A percentile compares a stretch with the other conserved stretches of the same genome.
Conservation (phyloP, 2,113 vertebrate genomes). For the Hemicordylus capensis region DNA sequence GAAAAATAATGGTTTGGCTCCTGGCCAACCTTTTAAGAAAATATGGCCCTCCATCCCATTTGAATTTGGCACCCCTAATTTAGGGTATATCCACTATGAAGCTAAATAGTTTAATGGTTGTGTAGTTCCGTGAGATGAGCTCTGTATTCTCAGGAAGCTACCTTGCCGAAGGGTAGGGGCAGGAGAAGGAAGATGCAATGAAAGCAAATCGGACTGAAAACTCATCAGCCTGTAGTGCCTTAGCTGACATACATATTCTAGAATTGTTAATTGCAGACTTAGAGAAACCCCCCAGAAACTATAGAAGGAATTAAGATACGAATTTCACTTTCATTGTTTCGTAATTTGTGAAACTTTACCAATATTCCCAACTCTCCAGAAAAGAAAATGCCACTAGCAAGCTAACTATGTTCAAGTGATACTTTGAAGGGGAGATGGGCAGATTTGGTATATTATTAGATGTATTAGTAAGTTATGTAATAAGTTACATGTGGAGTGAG, state of each 20-base stretch:
- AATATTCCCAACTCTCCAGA: background rate
- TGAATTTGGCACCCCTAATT: background rate
- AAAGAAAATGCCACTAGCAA: background rate
- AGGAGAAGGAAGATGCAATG: background rate
- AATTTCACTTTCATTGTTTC: background rate
- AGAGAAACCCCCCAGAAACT: background rate
- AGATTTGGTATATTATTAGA: background rate
- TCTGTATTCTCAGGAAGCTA: background rate
- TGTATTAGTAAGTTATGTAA: background rate
- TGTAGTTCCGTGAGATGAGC: background rate
- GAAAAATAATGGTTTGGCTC: background rate
- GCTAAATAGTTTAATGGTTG: background rate
- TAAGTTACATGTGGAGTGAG: background rate
- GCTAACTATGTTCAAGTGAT: background rate
- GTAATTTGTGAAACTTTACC: background rate
- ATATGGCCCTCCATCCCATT: background rate
- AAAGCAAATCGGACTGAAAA: background rate
- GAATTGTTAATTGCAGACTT: background rate
- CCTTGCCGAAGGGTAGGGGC: too few species aligned
- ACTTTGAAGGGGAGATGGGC: background rate
- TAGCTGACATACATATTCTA: background rate
- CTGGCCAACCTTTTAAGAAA: background rate
- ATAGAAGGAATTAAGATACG: background rate
- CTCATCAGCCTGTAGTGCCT: background rate
- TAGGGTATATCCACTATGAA: background rate